Evolutionary conservation across 2,113 vertebrate genomes (phyloP), one percentile per base, ranked within the genome.

Genomic region (Gila orcuttii): DNA sequence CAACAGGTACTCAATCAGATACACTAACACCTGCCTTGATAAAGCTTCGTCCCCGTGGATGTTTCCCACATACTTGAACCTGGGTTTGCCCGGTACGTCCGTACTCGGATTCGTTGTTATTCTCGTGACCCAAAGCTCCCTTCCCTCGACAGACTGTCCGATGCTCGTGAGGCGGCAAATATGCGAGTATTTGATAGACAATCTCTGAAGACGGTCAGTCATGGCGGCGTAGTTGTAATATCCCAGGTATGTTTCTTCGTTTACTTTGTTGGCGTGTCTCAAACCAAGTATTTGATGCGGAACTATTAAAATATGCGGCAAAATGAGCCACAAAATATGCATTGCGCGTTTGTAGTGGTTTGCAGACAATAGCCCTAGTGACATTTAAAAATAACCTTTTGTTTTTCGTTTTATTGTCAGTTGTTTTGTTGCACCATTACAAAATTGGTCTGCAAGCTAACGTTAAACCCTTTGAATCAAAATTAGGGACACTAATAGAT

Each of bases 21-120:
- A 98, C 21, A 98, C 86, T 89, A 99, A 88, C 92, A 99, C 92
- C 94, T 97, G 97, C 78, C 97, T 93, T 73, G 97, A 97, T 90
- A 99, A 95, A n/a, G 97, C 94, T 88, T 99, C 97, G 90, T 99
- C 97, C 13, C 97, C 97, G 94, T 99, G 97, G 96, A 98, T 98
- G 93, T 98, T 99, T 8, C 96, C 98, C 8, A 98, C 95, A 82
- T 98, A 97, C 89, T 97, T 98, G 76, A 97, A 96, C 90, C 95
- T 96, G 5, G 97, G 97, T 89, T 96, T 96, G 28, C 96, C 96
- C 2, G 96, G 95, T 4, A 93, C 1, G 0, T 95, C 94, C 2
- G 39, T 77, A 3, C 88, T 77, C 0, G 92, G 93, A 21, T 89
- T 88, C 47, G 83, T 66, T n/a, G 96, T 97, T 69, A 98, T 94